Conservation (phyloP, 2,113 vertebrate genomes). For the Sialia sialis region DNA sequence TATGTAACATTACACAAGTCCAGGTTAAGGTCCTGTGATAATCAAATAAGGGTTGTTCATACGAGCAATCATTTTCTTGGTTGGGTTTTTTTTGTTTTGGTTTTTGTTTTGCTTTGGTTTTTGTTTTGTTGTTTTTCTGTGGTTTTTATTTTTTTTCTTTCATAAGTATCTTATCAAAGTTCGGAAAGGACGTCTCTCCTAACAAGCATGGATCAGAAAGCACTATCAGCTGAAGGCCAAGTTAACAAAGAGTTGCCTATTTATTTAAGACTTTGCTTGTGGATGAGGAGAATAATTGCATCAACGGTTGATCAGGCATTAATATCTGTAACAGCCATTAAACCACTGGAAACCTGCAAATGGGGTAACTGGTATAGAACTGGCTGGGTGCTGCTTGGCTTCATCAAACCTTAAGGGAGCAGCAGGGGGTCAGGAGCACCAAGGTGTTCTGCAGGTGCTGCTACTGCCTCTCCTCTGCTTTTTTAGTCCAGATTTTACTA, state of each 20-base stretch:
- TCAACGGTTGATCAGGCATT: not conserved
- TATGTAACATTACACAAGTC: not conserved
- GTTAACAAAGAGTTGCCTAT: conserved; percentile 55
- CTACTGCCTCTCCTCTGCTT: not conserved
- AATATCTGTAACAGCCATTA: not conserved
- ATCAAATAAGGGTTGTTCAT: not conserved
- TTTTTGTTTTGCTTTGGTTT: not conserved
- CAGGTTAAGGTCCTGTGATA: not conserved
- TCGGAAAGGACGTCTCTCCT: conserved; percentile 12
- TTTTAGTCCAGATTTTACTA: not conserved
- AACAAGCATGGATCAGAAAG: not conserved
- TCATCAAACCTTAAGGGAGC: not conserved
- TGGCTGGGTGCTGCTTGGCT: not conserved
- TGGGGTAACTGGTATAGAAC: not conserved
- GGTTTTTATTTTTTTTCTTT: not conserved
- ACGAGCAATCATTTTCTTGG: not conserved
- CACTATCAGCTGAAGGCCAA: conserved; percentile 27
- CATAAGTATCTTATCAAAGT: not conserved
- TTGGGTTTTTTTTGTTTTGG: no score
- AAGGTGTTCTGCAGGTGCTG: not conserved
- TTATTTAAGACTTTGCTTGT: conserved; percentile 28
- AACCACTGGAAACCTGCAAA: not conserved
- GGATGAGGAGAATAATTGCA: not conserved
- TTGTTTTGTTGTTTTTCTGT: not conserved
- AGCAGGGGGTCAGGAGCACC: not conserved